These are phyloP conservation scores for Lasioglossum pauxillum DNA, from an alignment of 2,888 invertebrate species.

Conservation along the genomic window DNA sequence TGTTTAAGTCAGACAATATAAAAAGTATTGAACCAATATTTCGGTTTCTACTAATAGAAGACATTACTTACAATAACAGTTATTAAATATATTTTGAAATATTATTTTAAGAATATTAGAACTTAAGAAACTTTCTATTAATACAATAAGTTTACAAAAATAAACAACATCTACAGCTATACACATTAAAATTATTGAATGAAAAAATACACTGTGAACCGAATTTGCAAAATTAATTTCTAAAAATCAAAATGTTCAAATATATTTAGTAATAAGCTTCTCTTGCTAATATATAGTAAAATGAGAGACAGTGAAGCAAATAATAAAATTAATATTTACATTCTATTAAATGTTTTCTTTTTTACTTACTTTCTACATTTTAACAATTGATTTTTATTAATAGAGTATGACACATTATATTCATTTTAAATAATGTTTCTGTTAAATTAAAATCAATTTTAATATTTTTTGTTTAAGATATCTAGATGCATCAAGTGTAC, in stretches of 20 bases:
- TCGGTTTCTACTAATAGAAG: background rate
- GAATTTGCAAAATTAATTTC: background rate
- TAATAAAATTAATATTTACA: background rate
- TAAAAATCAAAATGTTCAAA: background rate
- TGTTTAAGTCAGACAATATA: constrained; percentile 14
- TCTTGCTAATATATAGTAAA: background rate
- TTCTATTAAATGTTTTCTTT: background rate
- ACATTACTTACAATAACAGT: background rate
- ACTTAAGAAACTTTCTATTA: background rate
- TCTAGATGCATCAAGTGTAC: background rate
- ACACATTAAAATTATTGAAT: background rate
- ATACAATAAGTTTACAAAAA: background rate
- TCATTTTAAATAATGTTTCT: constrained; percentile 14
- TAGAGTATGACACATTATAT: constrained; percentile 16
- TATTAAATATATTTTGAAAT: constrained; percentile 9
- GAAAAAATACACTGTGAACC: background rate
- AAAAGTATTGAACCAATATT: background rate
- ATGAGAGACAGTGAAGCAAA: constrained; percentile 4
- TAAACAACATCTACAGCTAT: background rate
- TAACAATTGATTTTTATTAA: constrained; percentile 9
- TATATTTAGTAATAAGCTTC: background rate
- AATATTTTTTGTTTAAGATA: background rate
- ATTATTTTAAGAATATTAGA: background rate
- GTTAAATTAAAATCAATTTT: constrained; percentile 18
- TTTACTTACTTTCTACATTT: constrained; percentile 23